Conservation (phyloP, 2,888 invertebrate genomes). For the Microctonus aethiopoides region DNA sequence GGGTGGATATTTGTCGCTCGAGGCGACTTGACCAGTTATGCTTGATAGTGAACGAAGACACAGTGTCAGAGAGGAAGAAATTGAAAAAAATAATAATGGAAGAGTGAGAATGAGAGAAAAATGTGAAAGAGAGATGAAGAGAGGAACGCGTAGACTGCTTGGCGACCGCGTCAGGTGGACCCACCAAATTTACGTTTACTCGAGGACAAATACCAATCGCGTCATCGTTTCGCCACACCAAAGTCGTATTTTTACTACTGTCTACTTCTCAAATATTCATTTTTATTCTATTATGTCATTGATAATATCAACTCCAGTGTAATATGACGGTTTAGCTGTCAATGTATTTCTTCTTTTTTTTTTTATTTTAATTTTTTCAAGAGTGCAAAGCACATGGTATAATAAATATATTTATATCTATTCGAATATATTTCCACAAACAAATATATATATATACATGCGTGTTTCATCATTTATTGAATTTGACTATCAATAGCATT, state of each 20-base stretch:
- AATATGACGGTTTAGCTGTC: not conserved
- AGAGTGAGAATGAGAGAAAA: not conserved
- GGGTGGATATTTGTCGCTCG: constrained; percentile 16
- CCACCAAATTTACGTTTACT: constrained; percentile 13
- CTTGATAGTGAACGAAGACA: not conserved
- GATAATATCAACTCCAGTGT: not conserved
- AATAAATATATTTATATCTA: not conserved
- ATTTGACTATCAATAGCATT: not conserved
- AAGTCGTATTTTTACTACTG: not conserved
- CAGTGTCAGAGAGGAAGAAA: not conserved
- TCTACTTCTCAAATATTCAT: not conserved
- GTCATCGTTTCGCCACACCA: constrained; percentile 21
- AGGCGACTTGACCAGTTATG: constrained; percentile 12
- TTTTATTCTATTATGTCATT: constrained; percentile 15
- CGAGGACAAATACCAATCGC: constrained; percentile 17
- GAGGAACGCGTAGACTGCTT: constrained; percentile 29
- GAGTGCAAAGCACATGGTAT: too few relatives aligned
- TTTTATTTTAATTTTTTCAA: too few relatives aligned
- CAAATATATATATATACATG: not conserved
- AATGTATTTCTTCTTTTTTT: not conserved
- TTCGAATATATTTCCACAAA: not conserved
- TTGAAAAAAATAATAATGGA: not conserved
- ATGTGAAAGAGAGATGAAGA: constrained; percentile 3
- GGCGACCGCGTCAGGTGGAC: constrained; percentile 32
- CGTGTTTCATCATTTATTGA: not conserved